A percentile compares a stretch with the other conserved stretches of the same genome.
Evolutionary conservation across 1,140 invertebrate species (phyloP).

Genomic region (Luehdorfia chinensis): DNA sequence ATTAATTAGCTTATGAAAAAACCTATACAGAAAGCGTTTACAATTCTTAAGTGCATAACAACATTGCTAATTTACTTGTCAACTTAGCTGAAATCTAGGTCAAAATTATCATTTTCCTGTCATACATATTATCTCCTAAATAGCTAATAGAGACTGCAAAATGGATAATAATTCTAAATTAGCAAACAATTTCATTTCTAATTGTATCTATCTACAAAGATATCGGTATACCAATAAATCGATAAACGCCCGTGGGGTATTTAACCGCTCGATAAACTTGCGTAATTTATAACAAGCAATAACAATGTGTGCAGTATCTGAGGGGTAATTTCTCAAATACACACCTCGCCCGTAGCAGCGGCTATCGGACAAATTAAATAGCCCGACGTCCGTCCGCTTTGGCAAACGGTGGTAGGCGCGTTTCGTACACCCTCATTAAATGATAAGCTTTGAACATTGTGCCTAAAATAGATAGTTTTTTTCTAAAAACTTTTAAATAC

Average conservation of each 20-base stretch:
- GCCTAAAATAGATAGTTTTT: no score
- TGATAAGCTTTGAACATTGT: constrained; percentile 29
- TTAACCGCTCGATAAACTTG: constrained; percentile 41
- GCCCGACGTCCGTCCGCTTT: constrained; percentile 17
- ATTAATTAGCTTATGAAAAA: no score
- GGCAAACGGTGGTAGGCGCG: no score
- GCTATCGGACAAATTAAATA: constrained; percentile 47
- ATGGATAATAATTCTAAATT: neutral
- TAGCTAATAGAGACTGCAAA: neutral
- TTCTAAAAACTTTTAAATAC: no score
- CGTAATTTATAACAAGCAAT: constrained; percentile 52
- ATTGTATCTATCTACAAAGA: constrained; percentile 10
- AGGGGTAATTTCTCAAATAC: constrained; percentile 56
- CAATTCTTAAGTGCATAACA: no score
- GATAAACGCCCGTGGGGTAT: constrained; percentile 32
- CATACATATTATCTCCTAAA: no score
- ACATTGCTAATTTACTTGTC: no score
- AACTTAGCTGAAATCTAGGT: no score
- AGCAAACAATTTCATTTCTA: constrained; percentile 15
- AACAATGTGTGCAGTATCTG: constrained; percentile 54
- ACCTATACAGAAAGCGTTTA: no score
- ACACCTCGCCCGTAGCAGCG: constrained; percentile 48
- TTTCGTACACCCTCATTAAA: constrained; percentile 38
- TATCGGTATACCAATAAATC: constrained; percentile 33
- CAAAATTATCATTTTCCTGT: no score